These are phyloP conservation scores for Drosophila novamexicana DNA, from an alignment of 1,140 invertebrate species.

Conservation along the genomic window DNA sequence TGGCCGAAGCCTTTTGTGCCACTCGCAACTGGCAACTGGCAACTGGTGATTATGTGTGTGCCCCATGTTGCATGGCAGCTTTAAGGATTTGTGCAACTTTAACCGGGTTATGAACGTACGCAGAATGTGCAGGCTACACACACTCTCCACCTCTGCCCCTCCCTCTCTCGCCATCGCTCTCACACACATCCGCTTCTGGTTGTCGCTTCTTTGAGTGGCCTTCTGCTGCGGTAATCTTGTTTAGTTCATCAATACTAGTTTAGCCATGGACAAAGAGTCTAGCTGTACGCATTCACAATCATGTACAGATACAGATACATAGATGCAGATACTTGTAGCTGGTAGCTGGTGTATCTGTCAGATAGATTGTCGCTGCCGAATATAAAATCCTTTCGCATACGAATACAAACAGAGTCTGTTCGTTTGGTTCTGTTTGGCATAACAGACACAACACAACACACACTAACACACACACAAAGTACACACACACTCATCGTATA, in stretches of 20 bases:
- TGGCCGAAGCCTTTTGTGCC: slow-evolving; percentile 17
- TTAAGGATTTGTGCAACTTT: slow-evolving; percentile 52
- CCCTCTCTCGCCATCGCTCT: no score
- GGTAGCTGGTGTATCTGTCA: slow-evolving; percentile 45
- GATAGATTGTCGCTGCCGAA: slow-evolving; percentile 61
- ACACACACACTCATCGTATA: slow-evolving; percentile 62
- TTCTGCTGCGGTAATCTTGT: slow-evolving; percentile 71
- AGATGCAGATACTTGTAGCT: slow-evolving; percentile 6
- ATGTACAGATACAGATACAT: not conserved
- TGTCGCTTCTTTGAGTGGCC: slow-evolving; percentile 46
- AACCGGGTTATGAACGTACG: slow-evolving; percentile 17
- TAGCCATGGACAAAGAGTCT: slow-evolving; percentile 66
- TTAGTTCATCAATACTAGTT: slow-evolving; percentile 79
- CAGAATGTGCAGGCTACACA: no score
- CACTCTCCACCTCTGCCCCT: no score
- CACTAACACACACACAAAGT: slow-evolving; percentile 5
- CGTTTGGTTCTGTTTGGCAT: slow-evolving; percentile 1
- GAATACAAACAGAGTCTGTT: slow-evolving; percentile 33
- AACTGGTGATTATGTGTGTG: slow-evolving; percentile 38
- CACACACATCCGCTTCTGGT: slow-evolving; percentile 8
- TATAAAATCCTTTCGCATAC: slow-evolving; percentile 66
- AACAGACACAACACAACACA: slow-evolving; percentile 7
- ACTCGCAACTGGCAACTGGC: not conserved
- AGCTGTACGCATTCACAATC: slow-evolving; percentile 46
- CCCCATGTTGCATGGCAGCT: slow-evolving; percentile 28